These are phyloP conservation scores for Pristionchus pacificus DNA, from an alignment of 1,140 invertebrate species.

Conservation along the genomic window DNA sequence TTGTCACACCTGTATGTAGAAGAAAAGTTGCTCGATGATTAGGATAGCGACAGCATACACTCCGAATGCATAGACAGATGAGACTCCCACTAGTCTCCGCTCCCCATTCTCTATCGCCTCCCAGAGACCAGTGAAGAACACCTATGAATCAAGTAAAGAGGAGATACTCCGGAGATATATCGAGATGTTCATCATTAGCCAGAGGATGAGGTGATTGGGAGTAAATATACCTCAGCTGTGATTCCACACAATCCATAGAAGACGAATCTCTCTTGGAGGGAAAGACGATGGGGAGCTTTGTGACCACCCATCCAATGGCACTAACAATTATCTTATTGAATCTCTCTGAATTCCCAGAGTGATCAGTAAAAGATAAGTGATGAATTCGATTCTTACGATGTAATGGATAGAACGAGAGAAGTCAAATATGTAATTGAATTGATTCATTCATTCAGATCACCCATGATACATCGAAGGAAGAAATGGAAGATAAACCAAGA, in stretches of 20 bases:
- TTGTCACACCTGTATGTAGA: too few relatives aligned
- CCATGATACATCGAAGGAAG: not conserved
- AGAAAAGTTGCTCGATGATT: too few relatives aligned
- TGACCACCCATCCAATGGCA: not conserved
- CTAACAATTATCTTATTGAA: not conserved
- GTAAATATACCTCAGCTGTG: slow-evolving; percentile 59
- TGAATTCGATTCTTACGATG: too few relatives aligned
- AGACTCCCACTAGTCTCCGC: slow-evolving; percentile 62
- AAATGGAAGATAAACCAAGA: not conserved
- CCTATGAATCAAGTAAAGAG: too few relatives aligned
- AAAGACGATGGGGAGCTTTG: not conserved
- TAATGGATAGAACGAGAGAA: too few relatives aligned
- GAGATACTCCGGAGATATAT: too few relatives aligned
- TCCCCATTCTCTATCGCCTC: slow-evolving; percentile 62
- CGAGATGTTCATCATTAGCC: not conserved
- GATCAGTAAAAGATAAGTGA: too few relatives aligned
- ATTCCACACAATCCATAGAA: slow-evolving; percentile 64
- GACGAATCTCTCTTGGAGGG: slow-evolving; percentile 57
- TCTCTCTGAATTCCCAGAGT: not conserved
- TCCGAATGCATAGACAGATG: slow-evolving; percentile 62
- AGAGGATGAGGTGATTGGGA: not conserved
- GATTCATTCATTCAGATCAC: not conserved
- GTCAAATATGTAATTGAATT: too few relatives aligned
- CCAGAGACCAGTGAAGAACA: slow-evolving; percentile 60
- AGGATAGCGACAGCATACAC: slow-evolving; percentile 62